Base-by-base conservation (phyloP, 37 sponge, comb jelly and placozoan species). In the Spongilla lacustris region DNA sequence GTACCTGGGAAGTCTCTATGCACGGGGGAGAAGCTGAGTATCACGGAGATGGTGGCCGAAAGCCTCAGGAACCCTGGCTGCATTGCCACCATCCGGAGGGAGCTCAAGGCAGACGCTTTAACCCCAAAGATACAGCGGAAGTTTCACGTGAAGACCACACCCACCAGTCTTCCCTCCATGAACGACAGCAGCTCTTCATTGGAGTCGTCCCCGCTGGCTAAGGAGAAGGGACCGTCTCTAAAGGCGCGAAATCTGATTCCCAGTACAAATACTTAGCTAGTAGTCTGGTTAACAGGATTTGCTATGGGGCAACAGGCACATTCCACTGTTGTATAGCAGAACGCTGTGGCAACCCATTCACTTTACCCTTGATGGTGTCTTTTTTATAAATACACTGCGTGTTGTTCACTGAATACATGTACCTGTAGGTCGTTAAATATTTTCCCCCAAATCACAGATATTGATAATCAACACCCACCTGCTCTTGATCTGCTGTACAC, bases 121-220 rank as follows among this genome's bases (percentile, higher is more conserved):
- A 93, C 94, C 68, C 94, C 94, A 37, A 89, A 84, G 41, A 86
- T 93, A 14, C 73, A 89, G 31, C 77, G 85, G 24, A 93, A 84
- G 50, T 89, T 93, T 35, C 74, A 23, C 2, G 21, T 29, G 38
- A 74, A 85, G 34, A 19, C 85, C 3, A 19, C 72, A 9, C 77
- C 67, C 11, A 80, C 58, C 19, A 79, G 79, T 29, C 84, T 91
- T 2, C 84, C 89, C 8, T 33, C 89, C 2, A 33, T 89, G 36
- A 32, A 71, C 26, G 67, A 76, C 26, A 69, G 24, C 12, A 27
- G 74, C 10, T 41, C 70, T 4, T 46, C 69, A 23, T 68, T 69
- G 30, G 33, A 72, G 33, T 5, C 73, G 14, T 72, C 73, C 73
- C 73, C 73, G 0, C 73, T 72, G 33, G 27, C 73, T 14, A 30